A percentile compares a stretch with the other conserved stretches of the same genome.
Evolutionary conservation across 1,140 invertebrate species (phyloP).

Genomic region (Eumaeus atala): DNA sequence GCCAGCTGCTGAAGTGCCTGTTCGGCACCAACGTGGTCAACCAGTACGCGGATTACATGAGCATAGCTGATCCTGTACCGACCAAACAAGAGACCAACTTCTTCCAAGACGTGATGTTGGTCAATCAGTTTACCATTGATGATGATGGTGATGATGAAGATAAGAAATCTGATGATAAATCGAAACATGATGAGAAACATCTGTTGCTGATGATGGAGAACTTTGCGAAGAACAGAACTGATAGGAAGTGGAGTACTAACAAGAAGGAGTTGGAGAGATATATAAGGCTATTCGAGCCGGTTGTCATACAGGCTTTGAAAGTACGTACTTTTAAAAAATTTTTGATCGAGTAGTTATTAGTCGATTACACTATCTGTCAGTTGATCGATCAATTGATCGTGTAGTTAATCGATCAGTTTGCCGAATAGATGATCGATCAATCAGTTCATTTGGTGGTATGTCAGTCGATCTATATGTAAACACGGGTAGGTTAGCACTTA

Average conservation of each 20-base stretch:
- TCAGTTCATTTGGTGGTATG: too few relatives aligned
- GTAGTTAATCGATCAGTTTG: too few relatives aligned
- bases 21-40: constrained; percentile 86
- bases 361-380: neutral
- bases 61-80: constrained; percentile 33
- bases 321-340: constrained; percentile 67
- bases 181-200: constrained; percentile 47
- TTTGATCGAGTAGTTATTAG: too few relatives aligned
- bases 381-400: too few relatives aligned
- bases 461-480: too few relatives aligned
- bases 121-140: constrained; percentile 16
- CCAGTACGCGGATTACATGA: constrained; percentile 76
- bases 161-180: constrained; percentile 45
- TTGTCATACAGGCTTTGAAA: constrained; percentile 90
- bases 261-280: constrained; percentile 84
- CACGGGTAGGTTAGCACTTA: too few relatives aligned
- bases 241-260: constrained; percentile 74
- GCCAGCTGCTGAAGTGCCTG: constrained; percentile 87
- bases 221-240: constrained; percentile 60
- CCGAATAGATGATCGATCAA: too few relatives aligned
- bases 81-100: constrained; percentile 29
- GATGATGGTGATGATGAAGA: constrained; percentile 15
- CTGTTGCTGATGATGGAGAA: constrained; percentile 61
- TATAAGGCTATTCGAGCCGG: constrained; percentile 90
- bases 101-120: constrained; percentile 39